Evolutionary conservation across 2,113 vertebrate genomes (phyloP), one percentile per base, ranked within the genome.

Genomic region (Acrocephalus arundinaceus): DNA sequence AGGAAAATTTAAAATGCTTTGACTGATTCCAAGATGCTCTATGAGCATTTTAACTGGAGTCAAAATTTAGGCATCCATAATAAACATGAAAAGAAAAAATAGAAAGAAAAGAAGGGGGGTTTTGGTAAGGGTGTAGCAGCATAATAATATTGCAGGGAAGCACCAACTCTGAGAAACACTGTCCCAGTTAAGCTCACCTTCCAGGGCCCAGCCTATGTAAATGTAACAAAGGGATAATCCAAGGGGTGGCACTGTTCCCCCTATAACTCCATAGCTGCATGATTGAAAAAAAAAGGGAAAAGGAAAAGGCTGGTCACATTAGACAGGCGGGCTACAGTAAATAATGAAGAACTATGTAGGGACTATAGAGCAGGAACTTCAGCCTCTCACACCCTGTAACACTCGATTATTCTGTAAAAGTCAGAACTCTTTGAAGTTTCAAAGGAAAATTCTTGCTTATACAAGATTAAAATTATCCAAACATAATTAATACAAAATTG

Each of bases 211-310:
- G 46, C 9, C 41, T 10, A 3, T 6, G 25, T 11, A 78, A 39
- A 3, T 6, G 25, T 11, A 78, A 39, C 21, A 49, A 41, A 59
- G 4, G 9, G 52, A 52, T 10, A 55, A 68, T 51, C 90, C 92
- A 76, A 76, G 0, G 18, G 78, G 82, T 87, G 90, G 90, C 90
- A 83, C 92, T 73, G 67, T 48, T 95, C 55, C 72, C 46, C 63
- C 59, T 73, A 8, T 49, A 67, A 30, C 37, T 33, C 35, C 83
- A 13, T 0, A 76, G 41, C 31, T n/a, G 35, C 14, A 0, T 10
- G 37, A 24, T 1, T 8, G 54, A 28, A 62, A 7, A 33, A 51
- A 51, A 12, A 19, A 12, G 27, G 39, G 24, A 16, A 57, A 81
- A 27, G 0, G 4, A 49, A 41, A 81, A 82, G 30, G 46, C 62